phyloP scores from a whole-genome alignment of 2,888 invertebrate genomes.

The Hemithea aestivaria region DNA sequence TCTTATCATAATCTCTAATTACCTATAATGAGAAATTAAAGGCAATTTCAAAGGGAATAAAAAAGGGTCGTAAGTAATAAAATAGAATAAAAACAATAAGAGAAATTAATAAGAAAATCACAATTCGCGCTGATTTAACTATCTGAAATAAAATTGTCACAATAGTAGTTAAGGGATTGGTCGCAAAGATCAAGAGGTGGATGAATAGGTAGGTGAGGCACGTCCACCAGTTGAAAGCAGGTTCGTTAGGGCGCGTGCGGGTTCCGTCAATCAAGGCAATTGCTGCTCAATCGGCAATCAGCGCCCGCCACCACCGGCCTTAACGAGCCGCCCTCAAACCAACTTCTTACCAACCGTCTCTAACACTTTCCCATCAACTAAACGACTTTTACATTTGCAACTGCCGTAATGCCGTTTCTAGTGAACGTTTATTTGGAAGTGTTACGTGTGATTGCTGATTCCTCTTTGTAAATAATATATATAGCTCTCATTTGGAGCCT shows the following conservation, averaged over 20 bases:
- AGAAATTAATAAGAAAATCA: no score
- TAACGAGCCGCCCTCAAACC: constrained; percentile 66
- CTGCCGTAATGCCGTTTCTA: constrained; percentile 20
- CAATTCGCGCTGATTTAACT: no score
- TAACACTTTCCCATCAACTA: constrained; percentile 47
- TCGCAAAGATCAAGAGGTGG: constrained; percentile 10
- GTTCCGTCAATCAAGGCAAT: constrained; percentile 78
- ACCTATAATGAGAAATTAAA: no score
- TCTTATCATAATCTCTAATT: no score
- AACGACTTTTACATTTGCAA: constrained; percentile 42
- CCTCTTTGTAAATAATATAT: not conserved
- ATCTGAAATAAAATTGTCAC: no score
- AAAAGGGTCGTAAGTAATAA: no score
- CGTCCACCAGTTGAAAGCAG: constrained; percentile 70
- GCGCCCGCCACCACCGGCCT: constrained; percentile 41
- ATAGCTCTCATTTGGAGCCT: no score
- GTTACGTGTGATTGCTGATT: constrained; percentile 3
- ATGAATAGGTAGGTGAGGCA: constrained; percentile 32
- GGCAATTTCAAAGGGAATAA: no score
- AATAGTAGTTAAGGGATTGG: no score
- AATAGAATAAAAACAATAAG: no score
- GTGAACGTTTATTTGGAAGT: constrained; percentile 6
- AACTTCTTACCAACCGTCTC: constrained; percentile 62
- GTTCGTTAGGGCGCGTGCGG: constrained; percentile 71
- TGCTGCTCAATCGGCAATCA: constrained; percentile 80